phyloP scores from a whole-genome alignment of 2,888 invertebrate species.

The Gari tellinella region DNA sequence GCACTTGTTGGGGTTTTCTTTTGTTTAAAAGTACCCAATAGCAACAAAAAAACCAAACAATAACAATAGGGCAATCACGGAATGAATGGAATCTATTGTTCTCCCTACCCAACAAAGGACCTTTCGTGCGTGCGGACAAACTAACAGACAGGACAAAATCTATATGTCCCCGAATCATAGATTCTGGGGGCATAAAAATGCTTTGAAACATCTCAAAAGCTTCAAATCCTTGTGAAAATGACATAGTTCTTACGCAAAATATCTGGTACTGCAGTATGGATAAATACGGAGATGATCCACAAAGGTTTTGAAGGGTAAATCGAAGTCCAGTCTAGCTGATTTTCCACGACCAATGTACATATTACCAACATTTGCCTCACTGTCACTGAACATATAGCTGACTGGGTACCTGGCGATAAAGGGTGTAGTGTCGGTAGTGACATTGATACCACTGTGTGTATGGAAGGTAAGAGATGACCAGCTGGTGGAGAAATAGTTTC shows the following conservation, averaged over 20 bases:
- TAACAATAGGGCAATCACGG: too few relatives aligned
- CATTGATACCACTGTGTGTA: constrained; percentile 58
- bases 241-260: constrained; percentile 16
- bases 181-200: too few relatives aligned
- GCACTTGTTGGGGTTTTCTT: too few relatives aligned
- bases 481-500: constrained; percentile 24
- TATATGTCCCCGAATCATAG: too few relatives aligned
- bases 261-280: constrained; percentile 40
- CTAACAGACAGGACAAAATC: too few relatives aligned
- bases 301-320: constrained; percentile 63
- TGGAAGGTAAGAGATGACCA: constrained; percentile 15
- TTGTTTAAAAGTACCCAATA: too few relatives aligned
- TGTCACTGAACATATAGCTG: constrained; percentile 45
- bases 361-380: constrained; percentile 30
- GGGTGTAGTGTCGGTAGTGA: constrained; percentile 46
- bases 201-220: too few relatives aligned
- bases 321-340: constrained; percentile 47
- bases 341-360: constrained; percentile 27
- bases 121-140: too few relatives aligned
- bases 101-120: too few relatives aligned
- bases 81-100: too few relatives aligned
- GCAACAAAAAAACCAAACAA: too few relatives aligned
- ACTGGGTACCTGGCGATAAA: constrained; percentile 17
- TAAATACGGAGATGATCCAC: constrained; percentile 69
- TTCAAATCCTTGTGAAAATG: too few relatives aligned